Percentiles rank a stretch among this genome's conserved stretches.
phyloP scores from a whole-genome alignment of 53 echinoderm and acorn worm genomes.

The Temnopleurus reevesii region DNA sequence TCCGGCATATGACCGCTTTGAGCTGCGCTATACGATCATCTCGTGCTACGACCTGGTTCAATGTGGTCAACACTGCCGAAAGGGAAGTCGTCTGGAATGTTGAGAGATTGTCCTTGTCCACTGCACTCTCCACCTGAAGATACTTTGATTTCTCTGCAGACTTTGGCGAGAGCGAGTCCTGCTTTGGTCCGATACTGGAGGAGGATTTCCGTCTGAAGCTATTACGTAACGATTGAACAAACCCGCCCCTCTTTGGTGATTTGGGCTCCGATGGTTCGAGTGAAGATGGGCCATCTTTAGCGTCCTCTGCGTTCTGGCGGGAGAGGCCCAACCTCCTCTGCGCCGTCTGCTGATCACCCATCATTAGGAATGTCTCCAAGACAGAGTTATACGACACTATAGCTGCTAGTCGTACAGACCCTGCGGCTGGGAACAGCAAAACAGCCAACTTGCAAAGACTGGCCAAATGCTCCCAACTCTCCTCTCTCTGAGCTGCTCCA shows the following conservation, averaged over 20 bases:
- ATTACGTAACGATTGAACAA: constrained; percentile 50
- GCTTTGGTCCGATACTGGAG: constrained; percentile 36
- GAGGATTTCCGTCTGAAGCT: constrained; percentile 58
- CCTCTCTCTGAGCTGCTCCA: constrained; percentile 30
- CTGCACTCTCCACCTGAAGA: constrained; percentile 45
- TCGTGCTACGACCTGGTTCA: constrained; percentile 50
- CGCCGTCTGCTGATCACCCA: constrained; percentile 57
- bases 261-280: constrained; percentile 44
- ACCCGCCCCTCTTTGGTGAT: constrained; percentile 55
- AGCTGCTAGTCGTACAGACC: constrained; percentile 51
- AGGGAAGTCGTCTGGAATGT: constrained; percentile 58
- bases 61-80: constrained; percentile 45
- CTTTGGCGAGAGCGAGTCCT: constrained; percentile 54
- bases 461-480: constrained; percentile 56
- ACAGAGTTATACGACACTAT: constrained; percentile 44
- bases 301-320: constrained; percentile 53
- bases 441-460: constrained; percentile 55
- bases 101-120: constrained; percentile 54
- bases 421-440: constrained; percentile 44
- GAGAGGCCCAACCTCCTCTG: constrained; percentile 41
- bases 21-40: constrained; percentile 58
- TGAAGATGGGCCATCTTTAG: constrained; percentile 46
- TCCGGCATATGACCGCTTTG: constrained; percentile 42
- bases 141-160: constrained; percentile 56
- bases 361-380: constrained; percentile 53